These are phyloP conservation scores for Brachycybe producta DNA, from an alignment of 2,888 invertebrate genomes.

Conservation along the genomic window DNA sequence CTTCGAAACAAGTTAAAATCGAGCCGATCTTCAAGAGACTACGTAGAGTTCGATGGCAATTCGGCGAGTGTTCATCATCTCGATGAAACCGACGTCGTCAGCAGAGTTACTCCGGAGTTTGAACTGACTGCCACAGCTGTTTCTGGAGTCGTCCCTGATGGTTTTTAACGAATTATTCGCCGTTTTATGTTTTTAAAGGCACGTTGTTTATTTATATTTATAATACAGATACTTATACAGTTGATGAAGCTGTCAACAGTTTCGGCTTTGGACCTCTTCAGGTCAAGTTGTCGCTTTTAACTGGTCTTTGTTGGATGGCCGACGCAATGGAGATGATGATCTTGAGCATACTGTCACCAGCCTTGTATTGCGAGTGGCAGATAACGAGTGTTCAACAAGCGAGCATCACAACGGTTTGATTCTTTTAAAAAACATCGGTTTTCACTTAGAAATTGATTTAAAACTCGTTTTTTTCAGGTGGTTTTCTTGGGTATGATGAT, in stretches of 20 bases:
- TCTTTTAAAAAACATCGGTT: not conserved
- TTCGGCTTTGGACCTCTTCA: conserved; percentile 81
- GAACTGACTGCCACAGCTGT: conserved; percentile 61
- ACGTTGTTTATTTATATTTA: conserved; percentile 6
- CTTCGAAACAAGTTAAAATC: no score
- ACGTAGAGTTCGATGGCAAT: no score
- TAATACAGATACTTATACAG: conserved; percentile 62
- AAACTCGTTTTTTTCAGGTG: conserved; percentile 35
- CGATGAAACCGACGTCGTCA: not conserved
- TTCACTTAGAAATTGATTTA: not conserved
- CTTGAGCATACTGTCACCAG: conserved; percentile 80
- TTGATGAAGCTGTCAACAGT: conserved; percentile 72
- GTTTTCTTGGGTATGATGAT: conserved; percentile 96
- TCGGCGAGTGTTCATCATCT: no score
- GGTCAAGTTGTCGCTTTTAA: conserved; percentile 69
- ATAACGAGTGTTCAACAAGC: conserved; percentile 84
- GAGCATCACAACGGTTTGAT: conserved; percentile 65
- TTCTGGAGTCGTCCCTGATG: conserved; percentile 55
- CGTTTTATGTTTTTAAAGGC: conserved; percentile 14
- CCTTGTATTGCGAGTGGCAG: conserved; percentile 88
- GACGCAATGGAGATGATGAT: conserved; percentile 99
- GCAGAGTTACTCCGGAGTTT: conserved; percentile 32
- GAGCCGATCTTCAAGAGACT: no score
- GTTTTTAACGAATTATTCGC: no score
- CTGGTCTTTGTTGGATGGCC: conserved; percentile 88